Percentiles rank a stretch among this genome's conserved stretches.
phyloP scores from a whole-genome alignment of 2,113 vertebrate genomes.

The Cololabis saira region DNA sequence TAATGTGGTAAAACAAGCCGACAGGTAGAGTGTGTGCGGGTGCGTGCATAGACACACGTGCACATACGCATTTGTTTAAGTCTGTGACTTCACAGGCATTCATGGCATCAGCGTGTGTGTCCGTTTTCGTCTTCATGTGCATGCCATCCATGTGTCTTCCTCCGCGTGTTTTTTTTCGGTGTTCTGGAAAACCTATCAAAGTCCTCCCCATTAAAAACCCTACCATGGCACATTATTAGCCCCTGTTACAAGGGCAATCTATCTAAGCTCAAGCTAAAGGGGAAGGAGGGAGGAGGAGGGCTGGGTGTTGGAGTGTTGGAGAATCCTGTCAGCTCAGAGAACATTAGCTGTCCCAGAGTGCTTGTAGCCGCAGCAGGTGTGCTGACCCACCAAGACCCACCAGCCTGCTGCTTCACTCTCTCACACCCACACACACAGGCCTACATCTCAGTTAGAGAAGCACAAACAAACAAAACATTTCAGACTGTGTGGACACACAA shows the following conservation, averaged over 20 bases:
- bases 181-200: slow-evolving; percentile 81
- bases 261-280: slow-evolving; percentile 73
- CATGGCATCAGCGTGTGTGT: slow-evolving; percentile 51
- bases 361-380: slow-evolving; percentile 86
- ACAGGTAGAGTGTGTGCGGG: slow-evolving; percentile 68
- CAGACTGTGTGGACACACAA: slow-evolving; percentile 3
- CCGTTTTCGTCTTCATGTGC: slow-evolving; percentile 46
- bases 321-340: slow-evolving; percentile 83
- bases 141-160: slow-evolving; percentile 55
- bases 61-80: slow-evolving; percentile 51
- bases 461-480: slow-evolving; percentile 37
- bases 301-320: slow-evolving; percentile 55
- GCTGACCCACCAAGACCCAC: slow-evolving; percentile 81
- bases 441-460: slow-evolving; percentile 24
- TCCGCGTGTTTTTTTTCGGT: slow-evolving; percentile 50
- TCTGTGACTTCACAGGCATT: slow-evolving; percentile 49
- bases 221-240: slow-evolving; percentile 82
- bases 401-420: slow-evolving; percentile 64
- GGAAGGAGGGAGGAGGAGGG: slow-evolving; percentile 60
- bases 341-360: slow-evolving; percentile 82
- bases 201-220: slow-evolving; percentile 80
- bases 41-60: slow-evolving; percentile 39
- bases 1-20: slow-evolving; percentile 77
- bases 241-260: slow-evolving; percentile 84
- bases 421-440: slow-evolving; percentile 12